A percentile compares a stretch with the other conserved stretches of the same genome.
phyloP scores from a whole-genome alignment of 1,140 invertebrate species.

The Stratiolaelaps scimitus region DNA sequence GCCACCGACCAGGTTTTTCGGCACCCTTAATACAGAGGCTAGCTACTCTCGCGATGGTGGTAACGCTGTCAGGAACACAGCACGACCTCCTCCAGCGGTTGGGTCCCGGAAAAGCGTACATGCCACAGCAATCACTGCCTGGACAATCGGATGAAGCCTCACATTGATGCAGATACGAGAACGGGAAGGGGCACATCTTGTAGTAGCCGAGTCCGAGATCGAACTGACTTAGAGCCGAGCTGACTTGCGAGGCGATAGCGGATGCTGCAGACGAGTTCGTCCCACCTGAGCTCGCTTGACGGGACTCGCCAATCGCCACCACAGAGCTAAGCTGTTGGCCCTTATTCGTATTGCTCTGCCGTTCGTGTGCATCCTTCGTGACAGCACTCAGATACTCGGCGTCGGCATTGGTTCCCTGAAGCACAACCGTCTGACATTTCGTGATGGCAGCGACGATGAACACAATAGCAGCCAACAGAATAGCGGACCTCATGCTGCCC shows the following conservation, averaged over 20 bases:
- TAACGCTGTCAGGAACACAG: constrained; percentile 21
- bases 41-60: constrained; percentile 11
- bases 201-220: constrained; percentile 6
- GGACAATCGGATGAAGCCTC: constrained; percentile 24
- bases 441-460: background rate
- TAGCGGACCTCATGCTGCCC: no score
- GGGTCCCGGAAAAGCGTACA: constrained; percentile 26
- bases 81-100: constrained; percentile 25
- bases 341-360: no score
- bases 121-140: constrained; percentile 18
- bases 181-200: constrained; percentile 23
- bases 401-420: constrained; percentile 6
- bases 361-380: constrained; percentile 6
- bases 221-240: background rate
- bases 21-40: constrained; percentile 3
- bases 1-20: background rate
- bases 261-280: background rate
- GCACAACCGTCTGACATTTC: background rate
- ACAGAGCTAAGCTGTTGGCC: no score
- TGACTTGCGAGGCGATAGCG: constrained; percentile 7
- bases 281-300: background rate
- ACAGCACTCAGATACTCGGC: constrained; percentile 22
- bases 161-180: constrained; percentile 25
- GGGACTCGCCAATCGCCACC: background rate
- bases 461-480: background rate